Evolutionary conservation across 2,888 invertebrate genomes (phyloP), one percentile per base, ranked within the genome.

Genomic region (Lepidonotus clava): DNA sequence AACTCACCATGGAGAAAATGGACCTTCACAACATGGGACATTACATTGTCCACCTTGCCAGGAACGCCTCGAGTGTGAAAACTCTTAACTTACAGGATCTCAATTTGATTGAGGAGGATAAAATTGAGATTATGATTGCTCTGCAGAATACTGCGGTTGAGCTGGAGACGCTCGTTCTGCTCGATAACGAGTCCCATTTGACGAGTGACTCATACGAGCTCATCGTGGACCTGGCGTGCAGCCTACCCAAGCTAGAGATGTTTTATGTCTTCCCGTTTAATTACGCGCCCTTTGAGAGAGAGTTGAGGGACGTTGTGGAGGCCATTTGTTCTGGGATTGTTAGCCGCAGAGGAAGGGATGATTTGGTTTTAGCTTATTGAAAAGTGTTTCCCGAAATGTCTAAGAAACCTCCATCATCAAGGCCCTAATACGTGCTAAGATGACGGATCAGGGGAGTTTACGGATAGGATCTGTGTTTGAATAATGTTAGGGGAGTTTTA

Each of bases 221-320:
- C 21, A 83, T 88, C n/a, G 85, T 76, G 28, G 56, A 86, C 24
- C 51, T 88, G 71, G 88, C 88, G 18, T 88, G 88, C 34, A n/a
- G 24, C 34, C 32, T 88, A 24, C 41, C 34, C 18, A 67, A 83
- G n/a, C 46, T 88, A 34, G 36, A 67, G 34, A 36, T 38, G n/a
- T 88, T 88, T 66, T 88, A 85, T 71, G 24, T 88, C 18, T 88
- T 88, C 51, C 88, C 88, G 4, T 88, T 88, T 38, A 56, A 87
- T 56, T 88, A 71, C 56, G 38, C 66, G 28, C 87, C 87, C 6
- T 87, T 87, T 53, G 86, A 86, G 53, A 67, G 77, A 32, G 67
- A 56, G 41, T 71, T 51, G 24, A 83, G 84, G 61, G 36, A 41
- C 18, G 21, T 32, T 0, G 84, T 86, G n/a, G 85, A 86, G 66